Conservation (phyloP, 2,888 invertebrate genomes). For the Cybosia mesomella region DNA sequence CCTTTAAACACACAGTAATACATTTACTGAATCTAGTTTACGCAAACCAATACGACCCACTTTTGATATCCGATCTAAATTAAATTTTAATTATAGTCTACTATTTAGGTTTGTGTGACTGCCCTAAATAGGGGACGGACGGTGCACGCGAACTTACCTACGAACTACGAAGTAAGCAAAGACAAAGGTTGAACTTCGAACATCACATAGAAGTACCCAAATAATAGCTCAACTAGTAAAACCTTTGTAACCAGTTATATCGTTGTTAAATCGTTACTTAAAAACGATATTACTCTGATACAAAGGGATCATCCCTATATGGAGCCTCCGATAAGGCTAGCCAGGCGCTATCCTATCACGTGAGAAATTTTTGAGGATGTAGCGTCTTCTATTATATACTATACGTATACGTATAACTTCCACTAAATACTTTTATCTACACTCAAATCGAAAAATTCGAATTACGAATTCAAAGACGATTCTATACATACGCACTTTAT, state of each 20-base stretch:
- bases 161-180: not conserved
- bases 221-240: not conserved
- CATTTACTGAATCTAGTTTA: conserved; percentile 20
- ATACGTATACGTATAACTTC: too few species aligned
- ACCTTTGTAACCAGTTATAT: not conserved
- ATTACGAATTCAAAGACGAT: too few species aligned
- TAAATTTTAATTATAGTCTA: conserved; percentile 46
- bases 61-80: conserved; percentile 40
- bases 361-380: too few species aligned
- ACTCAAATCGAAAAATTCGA: too few species aligned
- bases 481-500: too few species aligned
- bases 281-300: not conserved
- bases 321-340: not conserved
- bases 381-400: too few species aligned
- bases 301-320: not conserved
- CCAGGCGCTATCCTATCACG: not conserved
- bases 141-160: conserved; percentile 6
- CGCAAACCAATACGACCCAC: conserved; percentile 33
- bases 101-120: conserved; percentile 42
- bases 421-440: too few species aligned
- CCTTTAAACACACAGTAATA: not conserved
- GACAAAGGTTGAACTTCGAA: not conserved
- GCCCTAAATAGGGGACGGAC: conserved; percentile 40
- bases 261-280: too few species aligned
- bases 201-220: not conserved